These are phyloP conservation scores for Anthopleura xanthogrammica DNA, from an alignment of 92 coral and sea anemone genomes.

Conservation along the genomic window DNA sequence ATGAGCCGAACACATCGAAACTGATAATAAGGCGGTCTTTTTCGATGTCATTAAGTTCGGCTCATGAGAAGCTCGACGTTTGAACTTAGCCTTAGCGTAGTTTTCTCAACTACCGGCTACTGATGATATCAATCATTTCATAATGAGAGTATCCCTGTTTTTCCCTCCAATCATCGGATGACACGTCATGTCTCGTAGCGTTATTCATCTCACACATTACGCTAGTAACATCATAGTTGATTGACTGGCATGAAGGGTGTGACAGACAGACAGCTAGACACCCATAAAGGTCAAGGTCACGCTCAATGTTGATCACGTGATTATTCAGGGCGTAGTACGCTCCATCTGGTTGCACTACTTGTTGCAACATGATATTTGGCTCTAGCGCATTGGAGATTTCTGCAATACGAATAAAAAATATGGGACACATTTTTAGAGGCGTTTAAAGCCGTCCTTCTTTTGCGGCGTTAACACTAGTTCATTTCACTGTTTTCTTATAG, in stretches of 20 bases:
- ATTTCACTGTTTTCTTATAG: no score
- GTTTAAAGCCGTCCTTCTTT: no score
- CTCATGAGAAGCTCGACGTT: no score
- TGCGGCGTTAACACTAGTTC: no score
- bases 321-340: not conserved
- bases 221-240: not conserved
- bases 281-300: not conserved
- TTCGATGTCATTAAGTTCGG: no score
- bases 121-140: not conserved
- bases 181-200: not conserved
- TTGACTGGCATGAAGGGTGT: not conserved
- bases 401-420: not conserved
- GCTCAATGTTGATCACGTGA: not conserved
- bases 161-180: not conserved
- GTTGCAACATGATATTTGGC: not conserved
- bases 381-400: not conserved
- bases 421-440: no score
- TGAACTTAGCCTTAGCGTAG: no score
- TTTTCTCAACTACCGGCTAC: not conserved
- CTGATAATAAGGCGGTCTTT: no score
- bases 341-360: not conserved
- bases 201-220: not conserved
- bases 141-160: not conserved
- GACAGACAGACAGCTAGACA: not conserved
- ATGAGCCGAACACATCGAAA: no score